These are phyloP conservation scores for Coluber constrictor DNA, from an alignment of 2,797 vertebrate species.

Conservation along the genomic window DNA sequence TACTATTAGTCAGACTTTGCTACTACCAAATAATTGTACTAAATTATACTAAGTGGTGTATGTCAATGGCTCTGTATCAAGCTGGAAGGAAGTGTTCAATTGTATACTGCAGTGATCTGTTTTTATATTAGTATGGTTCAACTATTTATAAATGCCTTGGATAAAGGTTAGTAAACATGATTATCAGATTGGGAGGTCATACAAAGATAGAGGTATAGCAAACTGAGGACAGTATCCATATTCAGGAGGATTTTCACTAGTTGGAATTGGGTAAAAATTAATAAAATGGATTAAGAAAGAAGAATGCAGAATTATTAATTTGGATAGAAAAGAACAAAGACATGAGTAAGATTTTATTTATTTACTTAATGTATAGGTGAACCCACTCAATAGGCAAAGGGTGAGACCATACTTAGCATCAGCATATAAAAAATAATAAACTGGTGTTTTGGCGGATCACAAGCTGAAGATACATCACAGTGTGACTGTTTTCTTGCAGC, in stretches of 20 bases:
- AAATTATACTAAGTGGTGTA: not conserved
- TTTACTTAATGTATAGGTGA: not conserved
- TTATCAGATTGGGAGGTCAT: not conserved
- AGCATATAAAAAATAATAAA: not conserved
- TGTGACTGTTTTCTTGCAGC: not conserved
- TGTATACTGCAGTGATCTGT: not conserved
- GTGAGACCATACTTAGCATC: not conserved
- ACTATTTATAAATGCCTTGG: not conserved
- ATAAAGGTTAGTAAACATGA: not conserved
- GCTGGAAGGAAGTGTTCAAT: not conserved
- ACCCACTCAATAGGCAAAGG: not conserved
- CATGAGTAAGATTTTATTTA: not conserved
- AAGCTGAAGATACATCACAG: not conserved
- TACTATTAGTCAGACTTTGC: not conserved
- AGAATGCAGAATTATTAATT: not conserved
- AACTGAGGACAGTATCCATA: not conserved
- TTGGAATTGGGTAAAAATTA: not conserved
- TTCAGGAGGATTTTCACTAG: not conserved
- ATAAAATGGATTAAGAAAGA: not conserved
- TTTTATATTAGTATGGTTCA: not conserved
- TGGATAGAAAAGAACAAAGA: not conserved
- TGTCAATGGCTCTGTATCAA: not conserved
- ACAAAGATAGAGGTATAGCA: not conserved
- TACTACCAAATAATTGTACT: not conserved
- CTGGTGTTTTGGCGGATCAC: not conserved